These are phyloP conservation scores for Lepidurus couesii DNA, from an alignment of 1,140 invertebrate genomes.

Conservation along the genomic window DNA sequence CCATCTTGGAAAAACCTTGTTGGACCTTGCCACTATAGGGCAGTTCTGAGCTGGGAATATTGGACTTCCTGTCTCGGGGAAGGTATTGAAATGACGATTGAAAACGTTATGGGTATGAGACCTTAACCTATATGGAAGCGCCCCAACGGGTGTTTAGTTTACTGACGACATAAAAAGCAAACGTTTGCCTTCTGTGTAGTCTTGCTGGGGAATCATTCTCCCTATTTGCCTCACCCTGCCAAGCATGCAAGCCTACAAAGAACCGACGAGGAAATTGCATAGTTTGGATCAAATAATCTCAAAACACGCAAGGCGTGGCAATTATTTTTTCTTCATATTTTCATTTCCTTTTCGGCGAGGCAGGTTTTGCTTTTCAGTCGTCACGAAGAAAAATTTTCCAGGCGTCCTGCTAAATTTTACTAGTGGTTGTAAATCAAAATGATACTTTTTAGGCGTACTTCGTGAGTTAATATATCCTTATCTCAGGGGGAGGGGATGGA, in stretches of 20 bases:
- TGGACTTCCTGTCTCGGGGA: not conserved
- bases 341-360: not conserved
- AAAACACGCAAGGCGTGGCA: constrained; percentile 20
- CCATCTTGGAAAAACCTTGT: not conserved
- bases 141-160: constrained; percentile 7
- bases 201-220: not conserved
- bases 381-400: not conserved
- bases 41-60: constrained; percentile 3
- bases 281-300: constrained; percentile 4
- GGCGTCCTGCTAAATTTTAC: not conserved
- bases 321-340: not conserved
- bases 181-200: not conserved
- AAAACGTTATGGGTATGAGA: constrained; percentile 1
- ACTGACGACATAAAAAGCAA: constrained; percentile 15
- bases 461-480: no score
- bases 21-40: not conserved
- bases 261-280: constrained; percentile 6
- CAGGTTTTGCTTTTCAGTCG: not conserved
- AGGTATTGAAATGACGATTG: constrained; percentile 15
- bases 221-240: not conserved
- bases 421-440: not conserved
- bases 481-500: no score
- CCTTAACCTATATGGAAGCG: not conserved
- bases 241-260: constrained; percentile 15
- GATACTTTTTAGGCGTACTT: not conserved